Conservation (phyloP, 2,888 invertebrate genomes). For the Spodoptera exigua region DNA sequence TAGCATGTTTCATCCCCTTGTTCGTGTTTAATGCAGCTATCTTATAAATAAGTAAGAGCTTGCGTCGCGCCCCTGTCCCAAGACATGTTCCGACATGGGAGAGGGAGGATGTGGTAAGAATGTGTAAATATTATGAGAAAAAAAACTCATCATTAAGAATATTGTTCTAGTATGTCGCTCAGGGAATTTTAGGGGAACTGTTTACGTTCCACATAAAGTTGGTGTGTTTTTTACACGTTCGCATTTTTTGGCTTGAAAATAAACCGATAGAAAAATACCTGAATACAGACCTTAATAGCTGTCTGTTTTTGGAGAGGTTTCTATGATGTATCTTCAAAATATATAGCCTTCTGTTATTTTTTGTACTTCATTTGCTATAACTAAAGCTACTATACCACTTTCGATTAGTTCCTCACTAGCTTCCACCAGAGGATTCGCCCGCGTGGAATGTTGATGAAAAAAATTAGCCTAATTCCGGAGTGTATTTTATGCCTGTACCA, state of each 20-base stretch:
- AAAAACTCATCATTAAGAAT: slow-evolving; percentile 65
- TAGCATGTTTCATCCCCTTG: slow-evolving; percentile 14
- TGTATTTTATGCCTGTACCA: too few species aligned
- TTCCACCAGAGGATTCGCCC: too few species aligned
- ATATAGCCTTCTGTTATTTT: too few species aligned
- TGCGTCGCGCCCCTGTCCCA: slow-evolving; percentile 61
- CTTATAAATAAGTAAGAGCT: slow-evolving; percentile 48
- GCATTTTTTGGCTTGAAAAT: slow-evolving; percentile 31
- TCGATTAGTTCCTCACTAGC: too few species aligned
- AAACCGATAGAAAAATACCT: slow-evolving; percentile 31
- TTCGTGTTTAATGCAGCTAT: slow-evolving; percentile 22
- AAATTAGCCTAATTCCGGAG: too few species aligned
- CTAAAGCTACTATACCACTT: too few species aligned
- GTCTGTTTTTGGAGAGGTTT: too few species aligned
- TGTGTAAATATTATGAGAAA: slow-evolving; percentile 74
- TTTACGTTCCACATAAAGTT: slow-evolving; percentile 57
- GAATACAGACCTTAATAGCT: slow-evolving; percentile 14
- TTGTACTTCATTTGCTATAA: too few species aligned
- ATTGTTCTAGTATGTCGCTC: slow-evolving; percentile 53
- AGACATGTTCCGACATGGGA: slow-evolving; percentile 70
- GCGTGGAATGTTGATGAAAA: too few species aligned
- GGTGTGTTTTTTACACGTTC: slow-evolving; percentile 46
- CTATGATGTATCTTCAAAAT: too few species aligned
- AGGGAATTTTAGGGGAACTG: slow-evolving; percentile 59
- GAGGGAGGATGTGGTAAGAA: slow-evolving; percentile 77